Evolutionary conservation across 2,888 invertebrate genomes (phyloP).

Genomic region (Lepidonotus clava): DNA sequence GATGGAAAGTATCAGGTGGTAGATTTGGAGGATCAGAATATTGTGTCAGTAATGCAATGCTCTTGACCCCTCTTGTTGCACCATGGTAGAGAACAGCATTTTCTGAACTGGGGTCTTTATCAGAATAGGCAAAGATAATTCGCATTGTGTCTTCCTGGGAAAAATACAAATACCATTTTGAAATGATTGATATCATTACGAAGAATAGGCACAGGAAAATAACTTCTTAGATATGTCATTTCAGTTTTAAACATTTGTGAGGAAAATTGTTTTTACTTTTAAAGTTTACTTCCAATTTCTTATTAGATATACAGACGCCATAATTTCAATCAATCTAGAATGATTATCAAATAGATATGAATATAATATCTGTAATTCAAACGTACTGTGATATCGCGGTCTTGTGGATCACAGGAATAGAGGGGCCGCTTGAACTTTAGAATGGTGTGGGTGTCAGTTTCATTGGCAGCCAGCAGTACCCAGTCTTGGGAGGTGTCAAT

Average conservation of each 20-base stretch:
- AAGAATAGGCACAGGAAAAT: no score
- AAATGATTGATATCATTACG: no score
- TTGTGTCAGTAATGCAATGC: not conserved
- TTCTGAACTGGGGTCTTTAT: not conserved
- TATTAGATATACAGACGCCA: no score
- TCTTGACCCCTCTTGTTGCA: not conserved
- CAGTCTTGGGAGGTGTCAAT: slow-evolving; percentile 58
- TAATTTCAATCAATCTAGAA: no score
- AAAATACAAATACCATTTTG: no score
- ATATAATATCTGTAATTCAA: no score
- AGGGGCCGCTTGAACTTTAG: slow-evolving; percentile 50
- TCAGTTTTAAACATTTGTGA: no score
- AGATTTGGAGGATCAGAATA: not conserved
- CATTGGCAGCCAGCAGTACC: slow-evolving; percentile 45
- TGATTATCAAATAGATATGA: no score
- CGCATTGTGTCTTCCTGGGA: not conserved
- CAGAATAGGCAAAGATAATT: not conserved
- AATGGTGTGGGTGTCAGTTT: slow-evolving; percentile 46
- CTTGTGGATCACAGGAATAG: slow-evolving; percentile 5
- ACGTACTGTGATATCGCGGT: slow-evolving; percentile 50
- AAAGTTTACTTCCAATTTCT: no score
- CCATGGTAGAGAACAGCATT: not conserved
- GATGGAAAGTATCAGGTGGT: not conserved
- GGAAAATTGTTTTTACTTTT: no score
- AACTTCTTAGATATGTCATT: no score